Percentiles rank a stretch among this genome's conserved stretches.
phyloP scores from a whole-genome alignment of 1,140 invertebrate genomes.

The Plectrocnemia conspersa region DNA sequence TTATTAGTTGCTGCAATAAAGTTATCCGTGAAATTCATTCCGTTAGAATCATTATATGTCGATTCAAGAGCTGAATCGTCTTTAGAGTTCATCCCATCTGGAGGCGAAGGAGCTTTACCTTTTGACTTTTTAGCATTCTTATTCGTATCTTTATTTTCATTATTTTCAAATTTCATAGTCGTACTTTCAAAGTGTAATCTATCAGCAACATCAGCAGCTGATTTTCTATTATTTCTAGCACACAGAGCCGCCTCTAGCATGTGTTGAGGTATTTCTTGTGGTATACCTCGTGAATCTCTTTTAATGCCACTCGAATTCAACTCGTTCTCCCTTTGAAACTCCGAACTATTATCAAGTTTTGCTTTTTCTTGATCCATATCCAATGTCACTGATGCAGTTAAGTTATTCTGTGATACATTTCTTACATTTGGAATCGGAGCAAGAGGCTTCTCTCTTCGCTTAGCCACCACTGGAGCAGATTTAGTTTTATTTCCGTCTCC shows the following conservation, averaged over 20 bases:
- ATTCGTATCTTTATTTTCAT: constrained; percentile 43
- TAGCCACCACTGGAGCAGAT: constrained; percentile 45
- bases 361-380: neutral
- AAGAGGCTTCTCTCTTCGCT: constrained; percentile 48
- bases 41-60: constrained; percentile 14
- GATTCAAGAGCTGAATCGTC: constrained; percentile 17
- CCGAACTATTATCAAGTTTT: constrained; percentile 1
- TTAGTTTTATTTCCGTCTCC: constrained; percentile 46
- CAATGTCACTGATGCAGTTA: neutral
- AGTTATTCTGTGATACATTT: constrained; percentile 30
- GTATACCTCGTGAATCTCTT: constrained; percentile 56
- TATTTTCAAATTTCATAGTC: constrained; percentile 43
- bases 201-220: constrained; percentile 38
- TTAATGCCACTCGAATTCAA: constrained; percentile 55
- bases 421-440: constrained; percentile 50
- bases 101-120: constrained; percentile 67
- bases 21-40: constrained; percentile 34
- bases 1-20: constrained; percentile 24
- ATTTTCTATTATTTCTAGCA: constrained; percentile 62
- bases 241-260: constrained; percentile 66
- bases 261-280: constrained; percentile 61
- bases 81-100: constrained; percentile 40
- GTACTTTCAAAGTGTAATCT: constrained; percentile 34
- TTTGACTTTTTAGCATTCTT: constrained; percentile 59
- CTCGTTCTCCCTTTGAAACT: constrained; percentile 36